These are phyloP conservation scores for Meandrina meandrites DNA, from an alignment of 92 coral and sea anemone genomes.

Conservation along the genomic window DNA sequence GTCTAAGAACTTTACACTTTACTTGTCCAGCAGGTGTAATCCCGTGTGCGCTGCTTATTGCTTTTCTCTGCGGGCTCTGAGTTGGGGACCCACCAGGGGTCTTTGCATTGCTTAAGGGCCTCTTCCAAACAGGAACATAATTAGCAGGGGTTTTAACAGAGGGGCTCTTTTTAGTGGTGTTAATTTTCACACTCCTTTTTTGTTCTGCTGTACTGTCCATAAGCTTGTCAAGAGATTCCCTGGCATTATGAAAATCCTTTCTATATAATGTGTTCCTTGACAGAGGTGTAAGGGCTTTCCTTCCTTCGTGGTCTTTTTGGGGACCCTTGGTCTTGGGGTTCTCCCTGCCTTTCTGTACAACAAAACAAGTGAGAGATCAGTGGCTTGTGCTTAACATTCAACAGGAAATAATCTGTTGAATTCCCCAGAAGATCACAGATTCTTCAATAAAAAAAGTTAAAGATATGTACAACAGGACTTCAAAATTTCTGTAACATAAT, in stretches of 20 bases:
- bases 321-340: conserved; percentile 49
- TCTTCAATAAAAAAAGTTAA: not conserved
- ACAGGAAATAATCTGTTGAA: not conserved
- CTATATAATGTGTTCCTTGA: conserved; percentile 37
- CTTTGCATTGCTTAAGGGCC: conserved; percentile 30
- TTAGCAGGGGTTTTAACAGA: conserved; percentile 32
- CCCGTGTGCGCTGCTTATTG: not conserved
- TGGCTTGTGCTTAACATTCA: not conserved
- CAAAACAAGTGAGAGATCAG: conserved; percentile 44
- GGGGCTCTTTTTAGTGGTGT: conserved; percentile 26
- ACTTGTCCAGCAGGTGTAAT: not conserved
- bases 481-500: not conserved
- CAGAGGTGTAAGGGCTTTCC: conserved; percentile 55
- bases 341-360: conserved; percentile 62
- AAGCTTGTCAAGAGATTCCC: conserved; percentile 22
- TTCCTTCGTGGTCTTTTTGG: conserved; percentile 46
- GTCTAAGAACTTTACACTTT: conserved; percentile 38
- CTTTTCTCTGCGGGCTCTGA: conserved; percentile 39
- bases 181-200: conserved; percentile 24
- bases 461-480: not conserved
- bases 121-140: conserved; percentile 54
- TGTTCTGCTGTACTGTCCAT: conserved; percentile 33
- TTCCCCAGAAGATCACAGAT: not conserved
- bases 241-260: conserved; percentile 43
- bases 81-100: conserved; percentile 39